Percentiles rank a stretch among this genome's conserved stretches.
These are phyloP conservation scores for Gymnopithys bicolor DNA, from an alignment of 2,797 vertebrate genomes.

Conservation along the genomic window DNA sequence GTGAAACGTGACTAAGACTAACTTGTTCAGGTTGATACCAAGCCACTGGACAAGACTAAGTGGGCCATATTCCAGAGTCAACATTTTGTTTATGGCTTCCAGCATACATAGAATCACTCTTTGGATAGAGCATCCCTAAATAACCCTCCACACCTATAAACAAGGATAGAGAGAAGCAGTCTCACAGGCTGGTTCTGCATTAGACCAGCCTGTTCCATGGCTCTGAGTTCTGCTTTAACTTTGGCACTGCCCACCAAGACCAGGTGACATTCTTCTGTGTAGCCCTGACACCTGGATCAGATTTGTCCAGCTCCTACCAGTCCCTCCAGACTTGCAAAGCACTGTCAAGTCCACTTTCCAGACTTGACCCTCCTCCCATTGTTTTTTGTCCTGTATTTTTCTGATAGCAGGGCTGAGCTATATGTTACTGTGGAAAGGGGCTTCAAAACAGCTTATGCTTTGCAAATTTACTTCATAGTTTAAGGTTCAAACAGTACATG, in stretches of 20 bases:
- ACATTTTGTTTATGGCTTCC: neutral
- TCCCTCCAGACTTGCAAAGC: neutral
- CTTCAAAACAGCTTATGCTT: constrained; percentile 13
- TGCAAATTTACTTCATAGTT: neutral
- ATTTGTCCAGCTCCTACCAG: neutral
- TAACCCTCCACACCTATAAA: rapidly evolving
- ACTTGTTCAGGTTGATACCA: neutral
- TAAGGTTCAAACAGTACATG: neutral
- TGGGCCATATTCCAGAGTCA: neutral
- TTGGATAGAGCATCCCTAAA: rapidly evolving
- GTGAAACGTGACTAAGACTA: neutral
- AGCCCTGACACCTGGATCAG: neutral
- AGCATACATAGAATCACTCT: rapidly evolving
- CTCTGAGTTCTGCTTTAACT: neutral
- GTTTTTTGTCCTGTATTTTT: neutral
- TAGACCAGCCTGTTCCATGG: neutral
- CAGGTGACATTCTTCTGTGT: neutral
- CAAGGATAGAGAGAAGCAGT: neutral
- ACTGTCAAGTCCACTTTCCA: neutral
- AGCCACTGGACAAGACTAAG: neutral
- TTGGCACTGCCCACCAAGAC: neutral
- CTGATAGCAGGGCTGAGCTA: neutral
- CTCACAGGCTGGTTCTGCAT: neutral
- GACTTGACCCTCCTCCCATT: neutral
- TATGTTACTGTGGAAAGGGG: neutral